These are phyloP conservation scores for Eurystomus glaucurus DNA, from an alignment of 2,797 vertebrate genomes.

Conservation along the genomic window DNA sequence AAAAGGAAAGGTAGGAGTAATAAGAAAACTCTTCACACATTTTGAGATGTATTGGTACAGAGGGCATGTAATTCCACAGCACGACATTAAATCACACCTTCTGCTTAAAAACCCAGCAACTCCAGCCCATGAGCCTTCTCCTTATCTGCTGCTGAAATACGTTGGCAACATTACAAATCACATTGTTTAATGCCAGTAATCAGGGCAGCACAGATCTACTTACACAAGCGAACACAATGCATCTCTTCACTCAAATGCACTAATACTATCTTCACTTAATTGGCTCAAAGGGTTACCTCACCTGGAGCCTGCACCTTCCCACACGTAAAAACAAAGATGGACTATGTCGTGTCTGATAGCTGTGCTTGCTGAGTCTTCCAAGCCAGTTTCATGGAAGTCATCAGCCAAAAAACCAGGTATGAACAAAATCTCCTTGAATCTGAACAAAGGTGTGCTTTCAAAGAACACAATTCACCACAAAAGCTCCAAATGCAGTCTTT, in stretches of 20 bases:
- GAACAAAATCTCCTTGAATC: not conserved
- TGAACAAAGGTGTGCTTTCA: not conserved
- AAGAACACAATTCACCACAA: not conserved
- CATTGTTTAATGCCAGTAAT: not conserved
- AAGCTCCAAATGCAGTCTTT: not conserved
- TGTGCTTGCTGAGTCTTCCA: not conserved
- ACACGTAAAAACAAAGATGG: not conserved
- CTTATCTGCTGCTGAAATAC: not conserved
- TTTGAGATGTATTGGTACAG: not conserved
- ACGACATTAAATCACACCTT: not conserved
- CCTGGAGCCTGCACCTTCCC: not conserved
- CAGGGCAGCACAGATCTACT: not conserved
- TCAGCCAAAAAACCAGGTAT: not conserved
- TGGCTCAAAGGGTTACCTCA: not conserved
- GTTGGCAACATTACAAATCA: not conserved
- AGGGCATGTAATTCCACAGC: not conserved
- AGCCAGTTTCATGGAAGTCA: not conserved
- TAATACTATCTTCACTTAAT: conserved; percentile 41
- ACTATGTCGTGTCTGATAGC: not conserved
- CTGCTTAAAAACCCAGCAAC: not conserved
- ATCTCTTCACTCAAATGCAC: not conserved
- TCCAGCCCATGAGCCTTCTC: not conserved
- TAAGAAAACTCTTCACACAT: not conserved
- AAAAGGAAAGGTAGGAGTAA: not conserved
- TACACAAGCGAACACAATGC: not conserved